Evolutionary conservation across 1,140 invertebrate species (phyloP).

Genomic region (Drosophila micromelanica): DNA sequence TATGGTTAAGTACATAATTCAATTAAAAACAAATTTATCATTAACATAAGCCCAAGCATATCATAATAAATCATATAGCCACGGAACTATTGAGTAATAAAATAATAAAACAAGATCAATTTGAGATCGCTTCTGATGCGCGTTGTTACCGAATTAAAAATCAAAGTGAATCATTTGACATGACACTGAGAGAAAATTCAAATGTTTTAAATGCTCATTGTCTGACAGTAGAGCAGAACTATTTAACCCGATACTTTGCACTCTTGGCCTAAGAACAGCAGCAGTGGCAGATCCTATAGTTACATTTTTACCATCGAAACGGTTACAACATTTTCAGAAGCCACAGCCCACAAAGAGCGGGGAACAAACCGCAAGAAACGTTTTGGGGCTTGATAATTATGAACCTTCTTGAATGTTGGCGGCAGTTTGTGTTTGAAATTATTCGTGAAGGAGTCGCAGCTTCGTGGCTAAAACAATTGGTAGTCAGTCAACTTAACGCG

Average conservation of each 20-base stretch:
- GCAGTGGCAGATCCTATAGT: conserved; percentile 46
- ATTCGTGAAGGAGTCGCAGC: conserved; percentile 72
- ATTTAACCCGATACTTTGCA: conserved; percentile 74
- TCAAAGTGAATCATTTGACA: conserved; percentile 29
- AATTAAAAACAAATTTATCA: conserved; percentile 59
- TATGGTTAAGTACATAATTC: conserved; percentile 34
- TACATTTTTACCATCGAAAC: conserved; percentile 38
- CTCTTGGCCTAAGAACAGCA: conserved; percentile 59
- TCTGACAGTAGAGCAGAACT: conserved; percentile 54
- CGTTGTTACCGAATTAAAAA: no score
- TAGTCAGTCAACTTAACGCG: conserved; percentile 80
- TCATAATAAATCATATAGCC: conserved; percentile 30
- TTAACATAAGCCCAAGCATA: background rate
- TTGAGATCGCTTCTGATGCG: conserved; percentile 14
- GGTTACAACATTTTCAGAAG: conserved; percentile 72
- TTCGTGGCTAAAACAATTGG: conserved; percentile 78
- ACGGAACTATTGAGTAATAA: conserved; percentile 17
- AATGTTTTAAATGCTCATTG: conserved; percentile 30
- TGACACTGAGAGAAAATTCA: conserved; percentile 32
- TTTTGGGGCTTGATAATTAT: conserved; percentile 71
- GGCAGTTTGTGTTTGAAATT: conserved; percentile 79
- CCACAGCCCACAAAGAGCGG: conserved; percentile 53
- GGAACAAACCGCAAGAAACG: conserved; percentile 14
- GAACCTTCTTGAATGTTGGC: conserved; percentile 76
- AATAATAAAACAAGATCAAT: conserved; percentile 26